A percentile compares a stretch with the other conserved stretches of the same genome.
phyloP scores from a whole-genome alignment of 2,113 vertebrate species.

The Tauraco erythrolophus region DNA sequence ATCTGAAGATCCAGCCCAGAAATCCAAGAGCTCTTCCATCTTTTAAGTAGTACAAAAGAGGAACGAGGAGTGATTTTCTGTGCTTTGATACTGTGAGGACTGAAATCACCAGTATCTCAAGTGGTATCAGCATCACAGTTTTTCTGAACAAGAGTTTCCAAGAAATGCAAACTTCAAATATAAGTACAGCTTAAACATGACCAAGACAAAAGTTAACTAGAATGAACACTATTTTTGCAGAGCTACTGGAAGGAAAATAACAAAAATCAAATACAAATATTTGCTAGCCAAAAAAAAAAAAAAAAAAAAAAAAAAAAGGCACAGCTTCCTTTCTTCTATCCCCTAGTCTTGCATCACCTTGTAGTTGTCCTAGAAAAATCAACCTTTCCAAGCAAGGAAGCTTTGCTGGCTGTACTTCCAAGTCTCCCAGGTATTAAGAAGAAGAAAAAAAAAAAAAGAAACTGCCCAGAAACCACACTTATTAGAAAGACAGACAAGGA shows the following conservation, averaged over 20 bases:
- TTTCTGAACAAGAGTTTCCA: not conserved
- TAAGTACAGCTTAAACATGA: not conserved
- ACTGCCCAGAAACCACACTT: not conserved
- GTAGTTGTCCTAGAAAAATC: not conserved
- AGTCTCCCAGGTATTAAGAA: not conserved
- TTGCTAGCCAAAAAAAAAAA: not conserved
- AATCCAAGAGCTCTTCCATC: not conserved
- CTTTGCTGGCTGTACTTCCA: not conserved
- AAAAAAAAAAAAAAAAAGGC: too few relatives aligned
- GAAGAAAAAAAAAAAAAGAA: not conserved
- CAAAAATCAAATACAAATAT: not conserved
- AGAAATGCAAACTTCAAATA: not conserved
- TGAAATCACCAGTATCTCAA: not conserved
- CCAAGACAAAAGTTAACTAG: not conserved
- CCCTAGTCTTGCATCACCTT: not conserved
- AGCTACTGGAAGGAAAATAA: not conserved
- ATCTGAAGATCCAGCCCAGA: not conserved
- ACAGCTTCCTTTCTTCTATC: not conserved
- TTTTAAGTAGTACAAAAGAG: not conserved
- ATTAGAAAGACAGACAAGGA: not conserved
- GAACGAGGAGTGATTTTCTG: not conserved
- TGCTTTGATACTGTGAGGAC: not conserved
- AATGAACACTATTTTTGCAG: not conserved
- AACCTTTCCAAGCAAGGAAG: not conserved
- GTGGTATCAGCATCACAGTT: not conserved